Percentiles rank a stretch among this genome's conserved stretches.
Conservation (phyloP, 2,797 vertebrate species). For the Etheostoma nigrum region DNA sequence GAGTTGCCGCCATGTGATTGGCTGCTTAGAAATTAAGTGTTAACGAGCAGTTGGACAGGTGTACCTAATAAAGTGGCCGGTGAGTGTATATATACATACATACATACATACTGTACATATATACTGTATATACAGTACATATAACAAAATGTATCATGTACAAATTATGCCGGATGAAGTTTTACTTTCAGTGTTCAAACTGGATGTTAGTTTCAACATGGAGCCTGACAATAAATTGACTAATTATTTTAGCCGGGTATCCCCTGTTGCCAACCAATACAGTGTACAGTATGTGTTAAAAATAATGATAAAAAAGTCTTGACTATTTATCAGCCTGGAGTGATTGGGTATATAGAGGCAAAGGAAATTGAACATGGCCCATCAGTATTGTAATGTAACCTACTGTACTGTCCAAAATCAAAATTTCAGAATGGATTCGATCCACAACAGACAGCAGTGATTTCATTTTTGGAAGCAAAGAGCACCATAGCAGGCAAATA, state of each 20-base stretch:
- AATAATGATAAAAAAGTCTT: neutral
- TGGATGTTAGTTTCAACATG: slow-evolving; percentile 14
- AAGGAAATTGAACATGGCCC: neutral
- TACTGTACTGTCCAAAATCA: neutral
- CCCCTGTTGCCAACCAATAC: neutral
- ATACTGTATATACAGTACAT: no score
- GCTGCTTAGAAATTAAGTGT: no score
- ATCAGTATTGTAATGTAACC: neutral
- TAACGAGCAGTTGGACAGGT: no score
- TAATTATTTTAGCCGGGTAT: slow-evolving; percentile 5
- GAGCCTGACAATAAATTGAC: slow-evolving; percentile 7
- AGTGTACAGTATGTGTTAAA: neutral
- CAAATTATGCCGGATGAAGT: neutral
- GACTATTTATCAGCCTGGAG: neutral
- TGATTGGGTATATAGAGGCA: neutral
- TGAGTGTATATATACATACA: no score
- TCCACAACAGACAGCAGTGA: neutral
- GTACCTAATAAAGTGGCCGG: no score
- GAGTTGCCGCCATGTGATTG: no score
- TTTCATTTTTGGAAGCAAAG: neutral
- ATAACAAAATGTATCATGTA: neutral
- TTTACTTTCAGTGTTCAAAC: slow-evolving; percentile 1
- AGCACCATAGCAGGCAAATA: neutral
- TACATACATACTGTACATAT: no score
- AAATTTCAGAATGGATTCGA: neutral